Conservation (phyloP, 2,113 vertebrate genomes). For the Microcebus griseorufus region DNA sequence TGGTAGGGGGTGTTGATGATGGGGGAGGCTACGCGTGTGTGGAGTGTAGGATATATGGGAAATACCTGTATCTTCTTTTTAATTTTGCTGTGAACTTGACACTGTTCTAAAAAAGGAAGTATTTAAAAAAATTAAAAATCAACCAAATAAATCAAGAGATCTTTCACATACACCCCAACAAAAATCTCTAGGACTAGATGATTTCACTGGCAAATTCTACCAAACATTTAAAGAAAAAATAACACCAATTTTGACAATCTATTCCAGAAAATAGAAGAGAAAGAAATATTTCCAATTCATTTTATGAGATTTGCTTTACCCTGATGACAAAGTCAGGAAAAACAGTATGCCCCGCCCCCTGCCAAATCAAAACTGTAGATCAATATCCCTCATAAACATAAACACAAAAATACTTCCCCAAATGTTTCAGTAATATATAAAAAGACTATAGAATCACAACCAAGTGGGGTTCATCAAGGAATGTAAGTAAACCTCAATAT, state of each 20-base stretch:
- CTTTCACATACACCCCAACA: not conserved
- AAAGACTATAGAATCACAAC: not conserved
- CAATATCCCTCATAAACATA: not conserved
- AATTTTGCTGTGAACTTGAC: not conserved
- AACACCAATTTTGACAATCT: not conserved
- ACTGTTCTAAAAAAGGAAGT: not conserved
- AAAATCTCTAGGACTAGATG: not conserved
- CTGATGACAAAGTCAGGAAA: not conserved
- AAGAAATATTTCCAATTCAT: not conserved
- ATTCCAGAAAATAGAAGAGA: not conserved
- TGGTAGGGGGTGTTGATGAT: not conserved
- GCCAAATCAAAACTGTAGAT: not conserved
- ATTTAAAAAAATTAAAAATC: not conserved
- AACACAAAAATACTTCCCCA: not conserved
- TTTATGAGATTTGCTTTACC: slow-evolving; percentile 14
- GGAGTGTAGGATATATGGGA: not conserved
- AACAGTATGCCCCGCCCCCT: not conserved
- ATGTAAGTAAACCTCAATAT: not conserved
- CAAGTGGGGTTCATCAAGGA: not conserved
- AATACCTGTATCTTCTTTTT: not conserved
- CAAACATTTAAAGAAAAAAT: slow-evolving; percentile 12
- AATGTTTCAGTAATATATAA: not conserved
- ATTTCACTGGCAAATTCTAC: not conserved
- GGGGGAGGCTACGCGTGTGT: not conserved
- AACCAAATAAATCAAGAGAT: not conserved